Percentiles rank a stretch among this genome's conserved stretches.
Conservation (phyloP, 2,113 vertebrate genomes). For the Dromiciops gliroides region DNA sequence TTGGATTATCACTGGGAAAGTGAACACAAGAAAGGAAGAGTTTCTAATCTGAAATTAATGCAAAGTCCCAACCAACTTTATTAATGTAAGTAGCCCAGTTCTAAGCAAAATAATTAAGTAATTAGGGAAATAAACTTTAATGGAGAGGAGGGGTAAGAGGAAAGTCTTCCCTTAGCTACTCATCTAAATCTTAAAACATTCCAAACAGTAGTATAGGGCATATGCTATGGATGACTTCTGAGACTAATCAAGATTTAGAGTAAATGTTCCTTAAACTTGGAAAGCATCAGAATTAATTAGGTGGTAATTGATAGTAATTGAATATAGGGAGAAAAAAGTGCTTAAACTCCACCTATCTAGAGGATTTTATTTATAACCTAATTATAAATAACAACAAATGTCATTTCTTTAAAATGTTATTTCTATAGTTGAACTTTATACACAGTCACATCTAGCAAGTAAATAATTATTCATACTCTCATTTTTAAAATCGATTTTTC, state of each 20-base stretch:
- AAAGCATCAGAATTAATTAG: background rate
- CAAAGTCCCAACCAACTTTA: background rate
- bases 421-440: background rate
- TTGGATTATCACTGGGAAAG: background rate
- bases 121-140: background rate
- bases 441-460: too few species aligned
- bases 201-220: background rate
- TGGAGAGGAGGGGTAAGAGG: background rate
- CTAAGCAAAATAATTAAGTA: background rate
- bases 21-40: background rate
- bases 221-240: background rate
- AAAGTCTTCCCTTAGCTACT: background rate
- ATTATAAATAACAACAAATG: background rate
- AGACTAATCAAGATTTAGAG: background rate
- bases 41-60: background rate
- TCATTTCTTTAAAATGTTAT: background rate
- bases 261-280: background rate
- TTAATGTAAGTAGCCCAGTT: background rate
- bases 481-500: background rate
- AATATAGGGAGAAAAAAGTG: background rate
- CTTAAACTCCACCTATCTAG: background rate
- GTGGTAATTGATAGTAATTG: background rate
- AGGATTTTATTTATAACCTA: background rate
- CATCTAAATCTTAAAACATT: background rate
- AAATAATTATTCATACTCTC: background rate